Base-by-base conservation (phyloP, 2,797 vertebrate genomes). In the Austrolebias charrua region DNA sequence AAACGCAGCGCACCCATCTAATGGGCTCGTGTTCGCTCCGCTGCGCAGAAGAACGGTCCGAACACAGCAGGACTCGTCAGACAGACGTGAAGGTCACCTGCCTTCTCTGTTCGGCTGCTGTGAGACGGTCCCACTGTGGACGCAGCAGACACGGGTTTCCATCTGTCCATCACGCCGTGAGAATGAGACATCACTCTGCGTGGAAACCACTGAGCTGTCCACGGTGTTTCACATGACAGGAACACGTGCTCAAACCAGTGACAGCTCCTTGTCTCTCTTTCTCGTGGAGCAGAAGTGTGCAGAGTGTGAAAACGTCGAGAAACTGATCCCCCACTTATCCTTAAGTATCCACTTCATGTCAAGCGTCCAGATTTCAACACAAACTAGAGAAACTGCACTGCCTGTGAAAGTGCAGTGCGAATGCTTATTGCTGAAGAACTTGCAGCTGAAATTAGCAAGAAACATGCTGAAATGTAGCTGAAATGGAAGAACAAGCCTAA, bases 71-170 rank as follows among this genome's bases (percentile, higher is more conserved):
- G 80, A 76, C 83, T 79, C 81, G 71, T 83, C 87, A 77, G 81
- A 77, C 81, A 72, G 85, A 89, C 79, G 74, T 86, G 85, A 90
- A 88, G 89, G 89, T 91, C 85, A 89, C 81, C 83, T 81, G 84
- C 59, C 78, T 78, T 75, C 69, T 68, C 66, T 77, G 74, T 75
- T 82, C 71, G 51, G 66, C 66, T 76, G 75, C 69, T 82, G 58
- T 66, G 59, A 24, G 64, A 76, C 70, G 33, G 69, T 67, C 78
- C 78, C 82, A 71, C 69, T 65, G 55, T 78, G 75, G 75, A 78
- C 28, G 73, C 60, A 51, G 62, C 69, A 73, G 53, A 81, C 61
- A 55, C 55, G 20, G 62, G 73, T 65, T 75, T 73, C 67, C 57
- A 65, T 57, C 52, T 57, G 76, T 74, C 74, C 75, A 62, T 50